Evolutionary conservation across 2,113 vertebrate species (phyloP).

Genomic region (Typhlomys cinereus): DNA sequence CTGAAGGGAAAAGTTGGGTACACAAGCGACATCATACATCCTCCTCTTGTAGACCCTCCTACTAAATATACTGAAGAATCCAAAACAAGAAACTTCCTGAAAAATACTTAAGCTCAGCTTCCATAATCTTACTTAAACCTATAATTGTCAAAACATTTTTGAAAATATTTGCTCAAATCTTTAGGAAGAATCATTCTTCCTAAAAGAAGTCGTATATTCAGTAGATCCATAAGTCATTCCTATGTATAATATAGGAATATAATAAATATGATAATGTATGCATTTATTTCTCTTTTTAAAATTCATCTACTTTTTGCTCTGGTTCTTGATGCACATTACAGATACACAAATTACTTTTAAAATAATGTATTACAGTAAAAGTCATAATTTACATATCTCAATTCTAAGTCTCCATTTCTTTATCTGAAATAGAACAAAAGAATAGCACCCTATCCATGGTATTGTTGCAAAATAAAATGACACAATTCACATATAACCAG

Average conservation of each 20-base stretch:
- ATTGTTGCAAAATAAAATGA: not conserved
- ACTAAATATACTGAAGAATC: not conserved
- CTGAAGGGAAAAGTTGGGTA: not conserved
- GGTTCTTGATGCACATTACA: not conserved
- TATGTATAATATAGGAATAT: too few relatives aligned
- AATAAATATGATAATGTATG: too few relatives aligned
- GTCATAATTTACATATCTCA: not conserved
- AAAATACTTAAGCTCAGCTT: too few relatives aligned
- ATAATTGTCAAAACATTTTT: not conserved
- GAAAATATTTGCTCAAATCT: not conserved
- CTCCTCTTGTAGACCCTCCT: not conserved
- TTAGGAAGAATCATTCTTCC: not conserved
- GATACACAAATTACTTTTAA: not conserved
- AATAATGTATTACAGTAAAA: not conserved
- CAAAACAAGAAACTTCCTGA: not conserved
- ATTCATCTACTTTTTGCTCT: not conserved
- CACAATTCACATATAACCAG: not conserved
- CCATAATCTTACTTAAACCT: not conserved
- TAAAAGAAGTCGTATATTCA: too few relatives aligned
- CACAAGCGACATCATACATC: not conserved
- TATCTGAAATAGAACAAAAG: not conserved
- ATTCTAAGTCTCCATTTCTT: not conserved
- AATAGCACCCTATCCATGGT: not conserved
- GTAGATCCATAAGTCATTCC: too few relatives aligned
- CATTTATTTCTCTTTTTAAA: not conserved